Evolutionary conservation across 2,888 invertebrate species (phyloP), one percentile per base, ranked within the genome.

Genomic region (Calliscelio sp.): DNA sequence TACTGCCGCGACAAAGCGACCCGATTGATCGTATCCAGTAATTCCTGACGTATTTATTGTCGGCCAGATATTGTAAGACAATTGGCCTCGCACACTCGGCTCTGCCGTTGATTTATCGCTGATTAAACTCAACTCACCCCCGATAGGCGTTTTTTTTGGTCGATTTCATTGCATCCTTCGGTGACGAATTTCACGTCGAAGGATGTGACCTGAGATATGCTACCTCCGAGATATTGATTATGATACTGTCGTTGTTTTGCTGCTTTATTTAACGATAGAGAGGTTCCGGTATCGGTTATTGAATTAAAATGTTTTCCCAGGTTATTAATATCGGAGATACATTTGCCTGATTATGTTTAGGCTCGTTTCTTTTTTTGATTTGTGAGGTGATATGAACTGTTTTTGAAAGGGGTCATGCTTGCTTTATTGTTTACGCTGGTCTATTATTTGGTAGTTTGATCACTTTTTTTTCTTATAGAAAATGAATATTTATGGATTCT

Each of bases 11-110:
- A n/a, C n/a, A n/a, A n/a, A n/a, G n/a, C n/a, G n/a, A n/a, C n/a
- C n/a, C n/a, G n/a, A n/a, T n/a, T n/a, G n/a, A n/a, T n/a, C n/a
- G n/a, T n/a, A n/a, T n/a, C n/a, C n/a, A n/a, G n/a, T n/a, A n/a
- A n/a, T n/a, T n/a, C n/a, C n/a, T n/a, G n/a, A n/a, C n/a, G n/a
- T n/a, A n/a, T n/a, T n/a, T n/a, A n/a, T n/a, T n/a, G n/a, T n/a
- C n/a, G n/a, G n/a, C n/a, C n/a, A 53, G 79, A 79, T 71, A 73
- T 80, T 80, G 73, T 73, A 73, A 74, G 75, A 83, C 80, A 80
- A 77, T 80, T 81, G 83, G 41, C 38, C 32, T 53, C n/a, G 46
- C 53, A n/a, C n/a, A n/a, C n/a, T n/a, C n/a, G n/a, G n/a, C n/a
- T n/a, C n/a, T n/a, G 16, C 25, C 28, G 57, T 49, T 65, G 81